Evolutionary conservation across 2,888 invertebrate genomes (phyloP).

Genomic region (Poecilus cupreus): DNA sequence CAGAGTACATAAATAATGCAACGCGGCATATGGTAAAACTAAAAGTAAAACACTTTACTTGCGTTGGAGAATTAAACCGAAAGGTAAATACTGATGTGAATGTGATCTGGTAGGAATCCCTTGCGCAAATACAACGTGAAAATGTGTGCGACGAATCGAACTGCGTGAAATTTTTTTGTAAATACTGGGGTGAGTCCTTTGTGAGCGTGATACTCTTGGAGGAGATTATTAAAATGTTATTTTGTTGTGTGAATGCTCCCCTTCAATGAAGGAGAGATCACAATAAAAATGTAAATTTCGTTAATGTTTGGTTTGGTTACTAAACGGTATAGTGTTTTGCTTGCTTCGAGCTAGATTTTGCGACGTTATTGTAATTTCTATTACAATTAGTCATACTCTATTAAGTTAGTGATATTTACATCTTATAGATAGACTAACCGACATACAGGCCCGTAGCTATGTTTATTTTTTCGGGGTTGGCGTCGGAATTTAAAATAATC

Average conservation of each 20-base stretch:
- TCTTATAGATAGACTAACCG: no score
- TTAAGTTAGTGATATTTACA: no score
- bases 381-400: no score
- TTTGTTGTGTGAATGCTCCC: not conserved
- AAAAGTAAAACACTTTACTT: no score
- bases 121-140: no score
- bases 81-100: not conserved
- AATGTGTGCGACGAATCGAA: not conserved
- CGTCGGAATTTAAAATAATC: no score
- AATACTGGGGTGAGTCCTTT: not conserved
- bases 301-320: not conserved
- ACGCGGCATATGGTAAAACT: not conserved
- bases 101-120: no score
- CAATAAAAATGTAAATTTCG: not conserved
- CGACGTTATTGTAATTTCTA: no score
- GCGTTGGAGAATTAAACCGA: not conserved
- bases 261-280: not conserved
- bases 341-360: not conserved
- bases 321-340: not conserved
- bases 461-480: no score
- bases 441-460: no score
- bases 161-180: not conserved
- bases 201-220: not conserved
- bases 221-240: not conserved
- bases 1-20: not conserved